Evolutionary conservation across 2,888 invertebrate genomes (phyloP), one percentile per base, ranked within the genome.

Genomic region (Drosophila austrosaltans): DNA sequence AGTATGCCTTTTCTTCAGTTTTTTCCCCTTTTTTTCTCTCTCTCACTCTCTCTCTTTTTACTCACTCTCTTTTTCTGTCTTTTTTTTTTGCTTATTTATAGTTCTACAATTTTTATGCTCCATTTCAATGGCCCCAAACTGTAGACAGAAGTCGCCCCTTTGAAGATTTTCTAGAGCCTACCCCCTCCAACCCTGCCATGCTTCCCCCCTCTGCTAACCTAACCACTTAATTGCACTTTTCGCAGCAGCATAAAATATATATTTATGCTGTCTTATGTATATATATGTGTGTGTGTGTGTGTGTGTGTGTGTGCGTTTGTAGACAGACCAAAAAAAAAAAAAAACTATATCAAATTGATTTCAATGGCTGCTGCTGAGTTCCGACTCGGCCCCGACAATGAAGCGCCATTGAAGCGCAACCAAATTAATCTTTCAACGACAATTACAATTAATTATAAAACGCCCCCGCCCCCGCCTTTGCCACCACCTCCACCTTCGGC

Each of bases 341-440:
- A 77, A 81, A 85, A 76, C 81, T 77, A 74, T 79, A 85, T 82
- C 76, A 86, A 84, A 84, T 85, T 87, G 84, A 87, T 81, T 87
- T 87, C 70, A 81, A 82, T 85, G 78, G 76, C 48, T 69, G 48
- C 42, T 42, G 71, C 85, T 48, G 42, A 6, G 42, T 48, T 48
- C 48, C 48, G 48, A 48, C 48, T 48, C 48, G 48, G 48, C 48
- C 25, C 48, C 87, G 86, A 82, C 83, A 84, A 80, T 87, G 81
- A 86, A 87, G 84, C 89, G 87, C 89, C 86, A 85, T 84, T 82
- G 85, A 79, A 89, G 82, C 84, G 82, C 82, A 90, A 84, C 81
- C 89, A 89, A 89, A 89, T 89, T 90, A 89, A 90, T 89, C 90
- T 90, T 82, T 90, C 89, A 90, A 85, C 90, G 89, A 82, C 87